A percentile compares a stretch with the other conserved stretches of the same genome.
phyloP scores from a whole-genome alignment of 2,888 invertebrate genomes.

The Cheilosia vulpina region DNA sequence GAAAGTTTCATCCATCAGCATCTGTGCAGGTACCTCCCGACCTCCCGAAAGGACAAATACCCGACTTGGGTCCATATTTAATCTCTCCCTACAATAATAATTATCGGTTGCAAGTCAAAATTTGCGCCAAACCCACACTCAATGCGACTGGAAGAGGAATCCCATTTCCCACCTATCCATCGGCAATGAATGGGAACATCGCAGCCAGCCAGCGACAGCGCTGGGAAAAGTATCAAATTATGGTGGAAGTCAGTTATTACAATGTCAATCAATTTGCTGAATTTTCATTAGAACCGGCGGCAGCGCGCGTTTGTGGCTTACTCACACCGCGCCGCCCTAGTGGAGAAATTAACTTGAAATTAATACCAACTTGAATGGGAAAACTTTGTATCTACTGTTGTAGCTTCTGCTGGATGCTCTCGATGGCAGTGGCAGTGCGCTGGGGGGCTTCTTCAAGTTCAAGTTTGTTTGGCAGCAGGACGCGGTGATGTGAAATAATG shows the following conservation, averaged over 20 bases:
- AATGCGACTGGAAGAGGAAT: neutral
- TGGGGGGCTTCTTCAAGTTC: slow-evolving; percentile 56
- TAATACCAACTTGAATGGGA: slow-evolving; percentile 50
- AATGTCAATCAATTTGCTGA: slow-evolving; percentile 63
- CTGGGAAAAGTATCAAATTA: slow-evolving; percentile 52
- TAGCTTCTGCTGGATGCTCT: slow-evolving; percentile 33
- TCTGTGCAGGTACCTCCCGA: too few species aligned
- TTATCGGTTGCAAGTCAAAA: slow-evolving; percentile 40
- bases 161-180: neutral
- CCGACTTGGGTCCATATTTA: neutral
- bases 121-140: slow-evolving; percentile 27
- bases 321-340: neutral
- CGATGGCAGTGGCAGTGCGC: slow-evolving; percentile 15
- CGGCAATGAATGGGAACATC: neutral
- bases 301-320: neutral
- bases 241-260: slow-evolving; percentile 51
- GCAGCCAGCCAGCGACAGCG: neutral
- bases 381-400: slow-evolving; percentile 45
- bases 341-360: slow-evolving; percentile 62
- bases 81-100: neutral
- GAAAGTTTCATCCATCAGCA: neutral
- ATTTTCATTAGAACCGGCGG: slow-evolving; percentile 48
- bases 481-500: neutral
- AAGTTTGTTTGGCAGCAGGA: slow-evolving; percentile 37
- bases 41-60: too few species aligned